Conservation (phyloP, 1,140 invertebrate species). For the Brachionus manjavacas region DNA sequence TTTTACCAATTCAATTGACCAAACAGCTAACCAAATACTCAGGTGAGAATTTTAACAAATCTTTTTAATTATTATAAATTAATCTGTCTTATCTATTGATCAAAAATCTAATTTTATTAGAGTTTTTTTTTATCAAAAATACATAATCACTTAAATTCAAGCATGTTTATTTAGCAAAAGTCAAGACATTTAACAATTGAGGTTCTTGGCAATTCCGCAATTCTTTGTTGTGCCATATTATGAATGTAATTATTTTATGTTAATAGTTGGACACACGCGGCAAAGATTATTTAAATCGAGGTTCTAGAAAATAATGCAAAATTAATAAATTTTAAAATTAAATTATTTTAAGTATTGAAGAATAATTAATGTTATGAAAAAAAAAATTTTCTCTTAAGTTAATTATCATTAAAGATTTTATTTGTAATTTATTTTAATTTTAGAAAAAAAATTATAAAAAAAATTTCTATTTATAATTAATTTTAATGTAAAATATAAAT, state of each 20-base stretch:
- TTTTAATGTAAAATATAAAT: slow-evolving; percentile 2
- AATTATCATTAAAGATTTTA: neutral
- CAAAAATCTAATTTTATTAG: too few relatives aligned
- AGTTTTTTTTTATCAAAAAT: too few relatives aligned
- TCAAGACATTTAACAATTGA: neutral
- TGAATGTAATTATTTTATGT: neutral
- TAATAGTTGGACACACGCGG: neutral
- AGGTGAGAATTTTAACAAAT: neutral
- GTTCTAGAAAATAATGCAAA: neutral
- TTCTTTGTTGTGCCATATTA: neutral
- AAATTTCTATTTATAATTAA: neutral
- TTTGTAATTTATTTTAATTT: slow-evolving; percentile 7
- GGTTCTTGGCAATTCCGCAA: neutral
- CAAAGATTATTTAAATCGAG: neutral
- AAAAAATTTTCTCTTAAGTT: neutral
- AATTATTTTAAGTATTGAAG: too few relatives aligned
- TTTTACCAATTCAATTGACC: neutral
- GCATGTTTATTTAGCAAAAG: too few relatives aligned
- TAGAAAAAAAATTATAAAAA: neutral
- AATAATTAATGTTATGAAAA: neutral
- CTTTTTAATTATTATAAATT: neutral
- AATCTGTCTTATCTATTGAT: too few relatives aligned
- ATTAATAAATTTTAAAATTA: neutral
- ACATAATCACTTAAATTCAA: too few relatives aligned
- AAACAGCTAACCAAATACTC: neutral